Evolutionary conservation across 2,797 vertebrate genomes (phyloP), one percentile per base, ranked within the genome.

Genomic region (Emys orbicularis): DNA sequence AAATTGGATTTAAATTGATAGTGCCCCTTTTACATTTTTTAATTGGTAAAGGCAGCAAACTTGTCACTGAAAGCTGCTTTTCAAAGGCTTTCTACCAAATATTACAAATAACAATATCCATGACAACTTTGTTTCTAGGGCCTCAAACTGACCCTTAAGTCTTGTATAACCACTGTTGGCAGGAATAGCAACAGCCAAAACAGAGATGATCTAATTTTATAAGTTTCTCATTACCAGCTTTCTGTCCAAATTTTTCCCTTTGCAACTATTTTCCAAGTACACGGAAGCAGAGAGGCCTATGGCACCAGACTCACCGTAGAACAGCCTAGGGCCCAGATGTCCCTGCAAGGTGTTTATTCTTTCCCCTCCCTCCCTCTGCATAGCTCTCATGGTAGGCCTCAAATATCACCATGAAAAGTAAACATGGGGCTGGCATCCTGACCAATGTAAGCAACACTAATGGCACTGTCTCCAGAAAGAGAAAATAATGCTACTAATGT

Each of bases 171-270:
- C 68, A 93, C 83, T 95, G 93, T 47, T 94, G 93, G 96, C 95
- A 96, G 92, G 41, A 91, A 89, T 41, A 83, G 72, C 87, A 86
- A 82, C 5, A 86, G 91, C 57, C 91, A 85, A 88, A 85, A 92
- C 57, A 94, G 90, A 90, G 90, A 97, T 97, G 96, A 97, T 94
- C 97, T 97, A 96, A 97, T 95, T 95, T 95, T 97, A 96, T 93
- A 97, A 97, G 96, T 41, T 83, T 95, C 90, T 96, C 96, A 85
- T 96, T 92, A 93, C 88, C 85, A 95, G 88, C 94, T 90, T 95
- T 96, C 82, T 5, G 81, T 95, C 94, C 96, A 97, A 95, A 88
- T 83, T 86, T 88, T 90, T 25, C 95, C 93, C 94, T 72, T 90
- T 90, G 86, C 94, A 93, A 97, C 21, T 95, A 94, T 96, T 97